Percentiles rank a stretch among this genome's conserved stretches.
Evolutionary conservation across 2,888 invertebrate species (phyloP).

Genomic region (Phytoseiulus persimilis): DNA sequence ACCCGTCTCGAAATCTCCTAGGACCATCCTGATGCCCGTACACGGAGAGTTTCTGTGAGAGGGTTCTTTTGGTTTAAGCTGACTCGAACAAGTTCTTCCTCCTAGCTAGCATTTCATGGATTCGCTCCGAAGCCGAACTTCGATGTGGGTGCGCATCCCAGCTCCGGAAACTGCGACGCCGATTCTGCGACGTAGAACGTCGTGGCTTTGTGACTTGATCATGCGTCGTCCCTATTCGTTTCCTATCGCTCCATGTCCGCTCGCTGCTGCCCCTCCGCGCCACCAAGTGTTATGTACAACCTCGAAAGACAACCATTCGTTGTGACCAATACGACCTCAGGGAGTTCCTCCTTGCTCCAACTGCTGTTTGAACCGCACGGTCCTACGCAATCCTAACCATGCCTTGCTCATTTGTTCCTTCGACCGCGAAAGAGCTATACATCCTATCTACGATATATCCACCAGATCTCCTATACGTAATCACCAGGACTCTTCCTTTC

Average conservation of each 20-base stretch:
- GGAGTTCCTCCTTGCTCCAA: slow-evolving; percentile 5
- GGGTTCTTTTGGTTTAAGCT: background rate
- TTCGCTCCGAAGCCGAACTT: background rate
- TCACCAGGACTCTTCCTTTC: background rate
- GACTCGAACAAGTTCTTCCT: background rate
- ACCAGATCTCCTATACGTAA: background rate
- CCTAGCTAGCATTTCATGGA: background rate
- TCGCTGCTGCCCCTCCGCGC: background rate
- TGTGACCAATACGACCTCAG: background rate
- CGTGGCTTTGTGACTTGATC: background rate
- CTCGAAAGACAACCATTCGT: slow-evolving; percentile 5
- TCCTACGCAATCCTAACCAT: background rate
- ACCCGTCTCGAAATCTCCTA: background rate
- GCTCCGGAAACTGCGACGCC: too few species aligned
- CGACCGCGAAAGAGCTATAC: background rate
- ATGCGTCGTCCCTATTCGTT: background rate
- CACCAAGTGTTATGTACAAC: background rate
- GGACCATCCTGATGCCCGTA: background rate
- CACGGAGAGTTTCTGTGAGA: background rate
- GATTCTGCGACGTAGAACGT: background rate
- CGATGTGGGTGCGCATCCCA: background rate
- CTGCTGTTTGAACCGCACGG: background rate
- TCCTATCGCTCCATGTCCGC: background rate
- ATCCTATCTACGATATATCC: background rate
- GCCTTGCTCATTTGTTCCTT: background rate